Evolutionary conservation across 2,888 invertebrate genomes (phyloP).

Genomic region (Mylabris sibirica): DNA sequence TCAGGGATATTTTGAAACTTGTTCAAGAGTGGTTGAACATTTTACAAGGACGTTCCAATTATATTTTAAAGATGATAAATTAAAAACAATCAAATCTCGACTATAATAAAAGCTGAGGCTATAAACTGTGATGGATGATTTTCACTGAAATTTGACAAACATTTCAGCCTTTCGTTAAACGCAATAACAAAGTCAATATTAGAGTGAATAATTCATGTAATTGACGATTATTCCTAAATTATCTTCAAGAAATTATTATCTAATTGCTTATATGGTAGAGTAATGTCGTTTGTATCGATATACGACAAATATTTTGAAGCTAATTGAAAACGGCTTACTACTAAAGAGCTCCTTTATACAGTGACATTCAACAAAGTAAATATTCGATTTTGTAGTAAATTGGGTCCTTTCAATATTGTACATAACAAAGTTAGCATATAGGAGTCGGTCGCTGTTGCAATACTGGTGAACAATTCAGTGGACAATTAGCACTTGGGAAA

Average conservation of each 20-base stretch:
- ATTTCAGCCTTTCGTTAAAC: slow-evolving; percentile 8
- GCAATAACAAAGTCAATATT: neutral
- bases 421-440: slow-evolving; percentile 40
- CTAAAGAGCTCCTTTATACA: slow-evolving; percentile 19
- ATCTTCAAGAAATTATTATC: neutral
- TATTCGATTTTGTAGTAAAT: slow-evolving; percentile 24
- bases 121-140: slow-evolving; percentile 24
- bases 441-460: slow-evolving; percentile 34
- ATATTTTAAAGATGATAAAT: slow-evolving; percentile 48
- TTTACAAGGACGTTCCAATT: slow-evolving; percentile 48
- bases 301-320: no score
- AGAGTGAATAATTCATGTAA: neutral
- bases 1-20: slow-evolving; percentile 42
- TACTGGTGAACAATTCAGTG: slow-evolving; percentile 39
- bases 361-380: slow-evolving; percentile 19
- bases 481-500: slow-evolving; percentile 46
- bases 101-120: slow-evolving; percentile 38
- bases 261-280: neutral
- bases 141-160: slow-evolving; percentile 14
- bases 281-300: neutral
- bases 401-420: slow-evolving; percentile 37
- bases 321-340: slow-evolving; percentile 23
- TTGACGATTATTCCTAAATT: neutral
- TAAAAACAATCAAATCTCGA: slow-evolving; percentile 43
- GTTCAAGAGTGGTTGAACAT: slow-evolving; percentile 45